Base-by-base conservation (phyloP, 2,113 vertebrate species). In the Lichenostomus cassidix region DNA sequence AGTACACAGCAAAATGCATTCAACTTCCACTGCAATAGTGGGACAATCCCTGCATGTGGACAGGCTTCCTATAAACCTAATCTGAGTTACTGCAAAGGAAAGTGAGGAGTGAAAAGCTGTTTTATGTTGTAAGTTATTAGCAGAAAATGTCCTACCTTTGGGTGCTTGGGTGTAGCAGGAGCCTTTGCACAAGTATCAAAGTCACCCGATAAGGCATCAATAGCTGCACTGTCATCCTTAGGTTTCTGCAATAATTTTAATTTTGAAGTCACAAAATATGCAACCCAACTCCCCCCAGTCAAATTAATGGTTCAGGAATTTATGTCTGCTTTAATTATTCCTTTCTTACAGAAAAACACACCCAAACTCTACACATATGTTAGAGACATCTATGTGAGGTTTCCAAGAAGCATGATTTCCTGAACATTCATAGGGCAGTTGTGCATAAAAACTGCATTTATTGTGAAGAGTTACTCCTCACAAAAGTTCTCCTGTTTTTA, bases 161-260 rank as follows among this genome's bases (percentile, higher is more conserved):
- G 83, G 17, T 37, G 86, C 95, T 97, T 78, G 5, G 96, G 80
- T 35, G 70, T 46, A 59, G 70, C 83, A 89, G 96, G 60, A 86
- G 86, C 25, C 65, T 96, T 80, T 44, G 90, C 88, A 75, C 96
- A 96, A 27, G 60, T 84, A 65, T 95, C 96, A 5, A 98, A 97
- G 58, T 97, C 98, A 49, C 88, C 89, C 5, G 98, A 98, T 3
- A 98, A 97, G 18, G 95, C 87, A 60, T 97, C 97, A 1, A 97
- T 97, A 68, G 98, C 97, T 52, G 95, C 97, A 37, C 73, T 88
- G 35, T 95, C 94, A 79, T 83, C 97, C 4, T 8, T 3, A 37
- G 95, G 42, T 65, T 97, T 97, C 98, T 98, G 95, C 81, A 93
- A 92, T 6, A n/a, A 55, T 55, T 53, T 65, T 7, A 73, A 49